phyloP scores from a whole-genome alignment of 2,888 invertebrate species.

The Aspidiotus destructor region DNA sequence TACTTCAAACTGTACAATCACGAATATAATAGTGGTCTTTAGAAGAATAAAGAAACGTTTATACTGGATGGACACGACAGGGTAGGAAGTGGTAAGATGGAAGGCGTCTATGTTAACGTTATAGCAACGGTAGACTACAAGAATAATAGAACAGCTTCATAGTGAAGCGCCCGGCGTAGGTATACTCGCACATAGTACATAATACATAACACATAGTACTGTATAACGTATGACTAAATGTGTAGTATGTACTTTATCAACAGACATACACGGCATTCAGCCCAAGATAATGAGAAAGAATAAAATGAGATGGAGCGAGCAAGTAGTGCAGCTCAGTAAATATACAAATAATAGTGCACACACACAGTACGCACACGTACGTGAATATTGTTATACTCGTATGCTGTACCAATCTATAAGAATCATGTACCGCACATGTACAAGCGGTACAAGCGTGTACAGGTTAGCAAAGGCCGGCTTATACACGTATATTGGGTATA shows the following conservation, averaged over 20 bases:
- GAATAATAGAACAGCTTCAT: constrained; percentile 32
- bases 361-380: too few relatives aligned
- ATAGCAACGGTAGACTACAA: constrained; percentile 31
- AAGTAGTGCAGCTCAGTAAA: too few relatives aligned
- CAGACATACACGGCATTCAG: constrained; percentile 8
- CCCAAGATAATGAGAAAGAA: too few relatives aligned
- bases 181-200: constrained; percentile 1
- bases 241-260: constrained; percentile 23
- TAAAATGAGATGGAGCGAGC: too few relatives aligned
- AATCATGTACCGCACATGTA: too few relatives aligned
- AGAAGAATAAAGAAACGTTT: constrained; percentile 25
- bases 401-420: too few relatives aligned
- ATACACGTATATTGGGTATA: neutral
- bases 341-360: too few relatives aligned
- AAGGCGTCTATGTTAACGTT: constrained; percentile 32
- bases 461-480: constrained; percentile 3
- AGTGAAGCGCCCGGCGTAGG: constrained; percentile 29
- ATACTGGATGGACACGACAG: neutral
- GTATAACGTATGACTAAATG: constrained; percentile 26
- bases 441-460: neutral
- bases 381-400: too few relatives aligned
- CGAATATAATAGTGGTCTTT: constrained; percentile 30
- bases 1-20: constrained; percentile 26
- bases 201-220: too few relatives aligned
- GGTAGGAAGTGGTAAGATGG: constrained; percentile 7